Conservation (phyloP, 2,797 vertebrate species). For the Scyliorhinus canicula region DNA sequence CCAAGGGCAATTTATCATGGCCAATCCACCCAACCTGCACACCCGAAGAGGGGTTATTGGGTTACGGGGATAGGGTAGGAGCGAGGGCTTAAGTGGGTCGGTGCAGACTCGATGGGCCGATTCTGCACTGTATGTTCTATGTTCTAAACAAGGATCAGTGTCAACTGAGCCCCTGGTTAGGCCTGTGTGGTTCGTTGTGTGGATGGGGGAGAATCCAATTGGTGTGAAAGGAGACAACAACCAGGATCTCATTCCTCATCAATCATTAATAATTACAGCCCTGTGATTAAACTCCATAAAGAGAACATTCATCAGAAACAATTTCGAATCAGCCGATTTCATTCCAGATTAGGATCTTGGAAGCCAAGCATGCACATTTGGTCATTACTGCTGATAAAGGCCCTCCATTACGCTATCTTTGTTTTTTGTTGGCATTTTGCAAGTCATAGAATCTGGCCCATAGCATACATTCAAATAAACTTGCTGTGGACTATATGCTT, state of each 20-base stretch:
- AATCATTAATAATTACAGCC: constrained; percentile 31
- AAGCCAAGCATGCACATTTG: constrained; percentile 18
- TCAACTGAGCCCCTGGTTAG: not conserved
- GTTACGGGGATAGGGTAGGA: no score
- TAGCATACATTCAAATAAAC: not conserved
- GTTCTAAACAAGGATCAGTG: not conserved
- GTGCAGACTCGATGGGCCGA: no score
- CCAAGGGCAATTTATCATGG: no score
- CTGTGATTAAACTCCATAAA: constrained; percentile 12
- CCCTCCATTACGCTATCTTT: constrained; percentile 12
- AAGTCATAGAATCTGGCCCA: constrained; percentile 20
- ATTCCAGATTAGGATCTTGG: constrained; percentile 26
- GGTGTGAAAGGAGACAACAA: not conserved
- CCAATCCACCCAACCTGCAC: no score
- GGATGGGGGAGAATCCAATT: not conserved
- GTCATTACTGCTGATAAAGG: constrained; percentile 3
- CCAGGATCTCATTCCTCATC: not conserved
- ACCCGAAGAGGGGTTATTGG: no score
- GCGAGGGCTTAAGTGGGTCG: no score
- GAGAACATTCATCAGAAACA: not conserved
- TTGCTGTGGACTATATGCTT: not conserved
- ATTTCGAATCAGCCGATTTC: not conserved
- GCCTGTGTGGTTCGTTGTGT: not conserved
- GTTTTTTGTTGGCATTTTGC: constrained; percentile 13
- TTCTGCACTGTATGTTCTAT: no score